A percentile compares a stretch with the other conserved stretches of the same genome.
Evolutionary conservation across 2,113 vertebrate species (phyloP).

Genomic region (Rhinopithecus roxellana): DNA sequence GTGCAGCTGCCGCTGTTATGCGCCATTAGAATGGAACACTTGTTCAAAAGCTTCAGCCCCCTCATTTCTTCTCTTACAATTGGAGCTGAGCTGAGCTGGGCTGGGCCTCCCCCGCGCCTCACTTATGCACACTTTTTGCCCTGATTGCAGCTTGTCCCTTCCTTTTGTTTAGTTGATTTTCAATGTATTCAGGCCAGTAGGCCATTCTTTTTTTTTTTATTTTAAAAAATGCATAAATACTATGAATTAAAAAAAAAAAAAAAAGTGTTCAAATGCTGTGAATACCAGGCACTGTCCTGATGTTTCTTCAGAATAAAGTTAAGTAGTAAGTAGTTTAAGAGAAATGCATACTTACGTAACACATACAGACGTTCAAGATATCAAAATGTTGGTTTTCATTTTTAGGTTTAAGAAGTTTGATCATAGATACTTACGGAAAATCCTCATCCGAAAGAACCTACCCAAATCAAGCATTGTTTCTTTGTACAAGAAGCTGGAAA

Average conservation of each 20-base stretch:
- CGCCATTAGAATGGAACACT: slow-evolving; percentile 60
- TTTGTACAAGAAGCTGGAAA: slow-evolving; percentile 96
- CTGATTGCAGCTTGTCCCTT: slow-evolving; percentile 77
- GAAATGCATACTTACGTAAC: not conserved
- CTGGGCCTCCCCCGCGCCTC: not conserved
- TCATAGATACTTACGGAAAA: slow-evolving; percentile 90
- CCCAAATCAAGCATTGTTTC: slow-evolving; percentile 95
- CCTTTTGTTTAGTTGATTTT: slow-evolving; percentile 75
- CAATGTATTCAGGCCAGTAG: slow-evolving; percentile 20
- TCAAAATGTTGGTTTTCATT: slow-evolving; percentile 7
- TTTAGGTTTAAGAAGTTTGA: slow-evolving; percentile 96
- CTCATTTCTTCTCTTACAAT: slow-evolving; percentile 68
- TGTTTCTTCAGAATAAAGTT: slow-evolving; percentile 36
- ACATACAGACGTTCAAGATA: not conserved
- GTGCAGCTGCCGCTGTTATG: slow-evolving; percentile 74
- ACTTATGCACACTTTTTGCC: slow-evolving; percentile 25
- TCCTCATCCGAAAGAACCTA: slow-evolving; percentile 90
- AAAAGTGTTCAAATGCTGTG: not conserved
- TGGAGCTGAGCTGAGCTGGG: slow-evolving; percentile 16
- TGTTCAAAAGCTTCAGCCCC: slow-evolving; percentile 59
- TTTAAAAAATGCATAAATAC: not conserved
- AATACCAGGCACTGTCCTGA: not conserved
- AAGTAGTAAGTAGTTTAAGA: not conserved
- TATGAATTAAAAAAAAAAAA: not conserved
- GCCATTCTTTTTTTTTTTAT: slow-evolving; percentile 55